A percentile compares a stretch with the other conserved stretches of the same genome.
phyloP scores from a whole-genome alignment of 1,140 invertebrate species.

The Papilio dardanus region DNA sequence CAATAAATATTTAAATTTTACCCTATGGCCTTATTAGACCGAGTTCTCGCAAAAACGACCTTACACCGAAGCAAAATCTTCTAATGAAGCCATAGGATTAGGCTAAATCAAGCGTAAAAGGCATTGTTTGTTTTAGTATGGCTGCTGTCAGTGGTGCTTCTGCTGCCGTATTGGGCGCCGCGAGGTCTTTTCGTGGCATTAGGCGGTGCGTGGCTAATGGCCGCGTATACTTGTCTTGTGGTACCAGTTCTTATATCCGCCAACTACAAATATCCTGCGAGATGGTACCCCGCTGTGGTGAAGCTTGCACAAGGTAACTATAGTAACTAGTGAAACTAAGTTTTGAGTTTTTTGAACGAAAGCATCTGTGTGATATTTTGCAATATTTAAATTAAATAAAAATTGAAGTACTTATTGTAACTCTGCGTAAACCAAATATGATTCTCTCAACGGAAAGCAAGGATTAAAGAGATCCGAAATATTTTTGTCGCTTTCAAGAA shows the following conservation, averaged over 20 bases:
- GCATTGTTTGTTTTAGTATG: slow-evolving; percentile 81
- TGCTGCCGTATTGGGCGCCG: slow-evolving; percentile 85
- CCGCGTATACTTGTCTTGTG: slow-evolving; percentile 85
- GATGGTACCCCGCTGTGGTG: slow-evolving; percentile 77
- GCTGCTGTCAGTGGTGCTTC: slow-evolving; percentile 84
- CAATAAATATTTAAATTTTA: no score
- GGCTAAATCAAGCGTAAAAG: no score
- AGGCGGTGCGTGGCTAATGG: slow-evolving; percentile 84
- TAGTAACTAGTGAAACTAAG: background rate
- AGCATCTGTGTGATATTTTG: background rate
- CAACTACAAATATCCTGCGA: slow-evolving; percentile 85
- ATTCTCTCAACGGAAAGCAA: background rate
- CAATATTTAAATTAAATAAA: background rate
- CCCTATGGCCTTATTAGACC: no score
- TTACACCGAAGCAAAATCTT: no score
- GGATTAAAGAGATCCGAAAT: background rate
- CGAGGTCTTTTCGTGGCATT: slow-evolving; percentile 78
- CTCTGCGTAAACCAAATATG: background rate
- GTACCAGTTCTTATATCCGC: slow-evolving; percentile 85
- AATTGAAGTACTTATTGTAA: background rate
- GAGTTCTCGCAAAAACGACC: no score
- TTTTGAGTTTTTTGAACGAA: background rate
- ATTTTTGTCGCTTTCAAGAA: background rate
- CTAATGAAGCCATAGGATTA: no score
- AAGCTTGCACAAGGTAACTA: slow-evolving; percentile 71